phyloP scores from a whole-genome alignment of 1,140 invertebrate genomes.

The Gyrodactylus bullatarudis region DNA sequence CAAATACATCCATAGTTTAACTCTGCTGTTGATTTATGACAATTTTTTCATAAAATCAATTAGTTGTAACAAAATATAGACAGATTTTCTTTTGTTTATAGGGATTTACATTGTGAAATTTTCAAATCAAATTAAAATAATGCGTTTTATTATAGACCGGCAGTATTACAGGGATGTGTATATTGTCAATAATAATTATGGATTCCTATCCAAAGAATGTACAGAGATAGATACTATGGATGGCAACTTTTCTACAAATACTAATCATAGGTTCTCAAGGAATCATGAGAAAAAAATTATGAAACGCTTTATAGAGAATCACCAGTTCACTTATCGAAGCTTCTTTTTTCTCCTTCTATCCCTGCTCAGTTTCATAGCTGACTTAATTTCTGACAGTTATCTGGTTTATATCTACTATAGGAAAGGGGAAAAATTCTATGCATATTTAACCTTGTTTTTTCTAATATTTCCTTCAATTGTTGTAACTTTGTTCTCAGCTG shows the following conservation, averaged over 20 bases:
- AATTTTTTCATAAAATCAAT: too few relatives aligned
- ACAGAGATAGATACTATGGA: too few relatives aligned
- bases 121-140: too few relatives aligned
- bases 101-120: too few relatives aligned
- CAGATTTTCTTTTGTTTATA: too few relatives aligned
- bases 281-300: not conserved
- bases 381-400: not conserved
- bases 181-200: too few relatives aligned
- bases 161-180: too few relatives aligned
- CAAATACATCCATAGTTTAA: not conserved
- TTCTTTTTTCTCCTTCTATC: not conserved
- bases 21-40: too few relatives aligned
- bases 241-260: not conserved
- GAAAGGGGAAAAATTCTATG: not conserved
- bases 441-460: not conserved
- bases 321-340: not conserved
- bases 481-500: not conserved
- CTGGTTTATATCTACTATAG: not conserved
- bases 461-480: not conserved
- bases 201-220: too few relatives aligned
- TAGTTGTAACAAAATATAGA: too few relatives aligned
- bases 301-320: not conserved
- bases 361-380: not conserved
- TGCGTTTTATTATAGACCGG: too few relatives aligned
- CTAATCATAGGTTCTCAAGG: not conserved